Conservation (phyloP, 1,140 invertebrate genomes). For the Heliconius hewitsoni region DNA sequence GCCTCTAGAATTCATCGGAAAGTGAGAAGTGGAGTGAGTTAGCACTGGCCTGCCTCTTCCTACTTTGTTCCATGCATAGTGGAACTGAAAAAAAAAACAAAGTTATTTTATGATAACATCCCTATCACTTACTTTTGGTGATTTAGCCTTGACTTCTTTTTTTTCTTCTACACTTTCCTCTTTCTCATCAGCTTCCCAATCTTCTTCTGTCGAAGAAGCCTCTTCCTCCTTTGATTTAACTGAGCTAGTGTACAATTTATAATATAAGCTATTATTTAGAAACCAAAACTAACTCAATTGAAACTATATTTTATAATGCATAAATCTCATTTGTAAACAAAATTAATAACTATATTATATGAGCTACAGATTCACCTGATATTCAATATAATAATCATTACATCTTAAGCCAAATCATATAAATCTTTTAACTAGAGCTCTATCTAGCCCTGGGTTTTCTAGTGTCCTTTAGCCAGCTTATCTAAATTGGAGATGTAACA, state of each 20-base stretch:
- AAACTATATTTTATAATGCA: not conserved
- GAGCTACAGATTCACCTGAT: not conserved
- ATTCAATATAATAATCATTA: not conserved
- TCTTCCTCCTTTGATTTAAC: conserved; percentile 77
- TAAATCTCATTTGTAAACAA: not conserved
- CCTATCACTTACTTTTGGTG: conserved; percentile 61
- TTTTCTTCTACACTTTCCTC: conserved; percentile 68
- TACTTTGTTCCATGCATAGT: too few relatives aligned
- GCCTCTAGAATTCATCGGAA: too few relatives aligned
- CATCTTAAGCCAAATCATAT: not conserved
- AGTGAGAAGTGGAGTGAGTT: too few relatives aligned
- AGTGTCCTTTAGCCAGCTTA: conserved; percentile 1
- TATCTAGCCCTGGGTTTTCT: not conserved
- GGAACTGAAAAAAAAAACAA: not conserved
- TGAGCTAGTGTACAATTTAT: conserved; percentile 50
- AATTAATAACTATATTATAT: conserved; percentile 9
- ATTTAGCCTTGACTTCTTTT: conserved; percentile 70
- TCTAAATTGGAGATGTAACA: not conserved
- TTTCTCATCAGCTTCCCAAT: conserved; percentile 77
- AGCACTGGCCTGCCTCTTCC: too few relatives aligned
- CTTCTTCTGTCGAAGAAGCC: conserved; percentile 78
- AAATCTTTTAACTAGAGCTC: not conserved
- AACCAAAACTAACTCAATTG: not conserved
- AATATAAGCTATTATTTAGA: not conserved
- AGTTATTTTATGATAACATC: not conserved